These are phyloP conservation scores for Peromyscus maniculatus DNA, from an alignment of 2,113 vertebrate genomes.

Conservation along the genomic window DNA sequence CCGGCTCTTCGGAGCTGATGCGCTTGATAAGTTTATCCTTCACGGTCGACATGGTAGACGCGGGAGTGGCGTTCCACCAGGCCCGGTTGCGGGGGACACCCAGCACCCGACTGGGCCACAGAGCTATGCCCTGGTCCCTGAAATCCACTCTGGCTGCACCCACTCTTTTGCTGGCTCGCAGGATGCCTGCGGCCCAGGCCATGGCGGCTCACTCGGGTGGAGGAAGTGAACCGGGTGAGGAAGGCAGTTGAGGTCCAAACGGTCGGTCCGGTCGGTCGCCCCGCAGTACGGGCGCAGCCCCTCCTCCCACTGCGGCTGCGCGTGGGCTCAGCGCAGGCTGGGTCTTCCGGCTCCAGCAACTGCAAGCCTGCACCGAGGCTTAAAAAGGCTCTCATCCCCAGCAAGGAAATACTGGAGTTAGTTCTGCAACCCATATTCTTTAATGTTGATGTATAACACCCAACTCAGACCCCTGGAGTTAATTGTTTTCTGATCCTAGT, in stretches of 20 bases:
- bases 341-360: neutral
- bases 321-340: neutral
- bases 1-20: slow-evolving; percentile 65
- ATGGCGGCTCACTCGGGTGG: neutral
- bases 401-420: slow-evolving; percentile 69
- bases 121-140: rapidly evolving
- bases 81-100: rapidly evolving
- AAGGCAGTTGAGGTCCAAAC: neutral
- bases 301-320: neutral
- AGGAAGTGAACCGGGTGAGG: neutral
- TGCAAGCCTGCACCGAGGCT: neutral
- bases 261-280: too few relatives aligned
- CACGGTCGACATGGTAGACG: slow-evolving; percentile 87
- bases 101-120: rapidly evolving
- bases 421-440: slow-evolving; percentile 63
- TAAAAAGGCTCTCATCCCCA: slow-evolving; percentile 41
- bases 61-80: neutral
- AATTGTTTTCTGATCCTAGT: slow-evolving; percentile 80
- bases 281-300: too few relatives aligned
- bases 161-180: neutral
- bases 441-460: slow-evolving; percentile 68
- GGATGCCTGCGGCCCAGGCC: neutral
- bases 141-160: rapidly evolving
- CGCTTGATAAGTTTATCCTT: slow-evolving; percentile 86
- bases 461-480: slow-evolving; percentile 75